A percentile compares a stretch with the other conserved stretches of the same genome.
phyloP scores from a whole-genome alignment of 2,797 vertebrate genomes.

The Pipistrellus kuhlii region DNA sequence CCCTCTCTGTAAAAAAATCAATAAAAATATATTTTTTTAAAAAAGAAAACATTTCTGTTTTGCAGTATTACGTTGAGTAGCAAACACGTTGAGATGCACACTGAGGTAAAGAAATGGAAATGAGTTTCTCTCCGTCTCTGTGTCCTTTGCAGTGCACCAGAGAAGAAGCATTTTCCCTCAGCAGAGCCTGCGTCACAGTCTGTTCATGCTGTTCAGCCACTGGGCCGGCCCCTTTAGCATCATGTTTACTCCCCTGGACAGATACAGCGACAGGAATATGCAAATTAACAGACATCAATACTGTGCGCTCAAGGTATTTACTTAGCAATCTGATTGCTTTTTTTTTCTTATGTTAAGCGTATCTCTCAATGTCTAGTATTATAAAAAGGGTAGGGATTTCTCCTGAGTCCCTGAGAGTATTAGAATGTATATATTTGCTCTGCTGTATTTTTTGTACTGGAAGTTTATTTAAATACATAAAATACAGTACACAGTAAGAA shows the following conservation, averaged over 20 bases:
- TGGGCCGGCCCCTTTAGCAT: slow-evolving; percentile 99
- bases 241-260: slow-evolving; percentile 99
- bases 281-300: slow-evolving; percentile 99
- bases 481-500: not conserved
- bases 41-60: slow-evolving; percentile 21
- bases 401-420: not conserved
- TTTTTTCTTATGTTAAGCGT: not conserved
- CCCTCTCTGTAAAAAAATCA: too few relatives aligned
- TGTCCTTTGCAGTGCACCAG: slow-evolving; percentile 93
- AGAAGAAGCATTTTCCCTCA: slow-evolving; percentile 98
- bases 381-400: not conserved
- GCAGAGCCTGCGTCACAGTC: slow-evolving; percentile 98
- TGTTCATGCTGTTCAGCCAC: slow-evolving; percentile 99
- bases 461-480: slow-evolving; percentile 24
- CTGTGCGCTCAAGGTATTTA: slow-evolving; percentile 97
- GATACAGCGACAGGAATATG: slow-evolving; percentile 99
- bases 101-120: slow-evolving; percentile 2
- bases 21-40: not conserved
- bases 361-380: not conserved
- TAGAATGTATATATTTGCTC: not conserved
- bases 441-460: not conserved
- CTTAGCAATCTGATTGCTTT: not conserved
- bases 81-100: not conserved
- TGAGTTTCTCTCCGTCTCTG: not conserved
- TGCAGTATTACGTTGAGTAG: not conserved